A percentile compares a stretch with the other conserved stretches of the same genome.
phyloP scores from a whole-genome alignment of 2,888 invertebrate species.

The Mechanitis messenoides region DNA sequence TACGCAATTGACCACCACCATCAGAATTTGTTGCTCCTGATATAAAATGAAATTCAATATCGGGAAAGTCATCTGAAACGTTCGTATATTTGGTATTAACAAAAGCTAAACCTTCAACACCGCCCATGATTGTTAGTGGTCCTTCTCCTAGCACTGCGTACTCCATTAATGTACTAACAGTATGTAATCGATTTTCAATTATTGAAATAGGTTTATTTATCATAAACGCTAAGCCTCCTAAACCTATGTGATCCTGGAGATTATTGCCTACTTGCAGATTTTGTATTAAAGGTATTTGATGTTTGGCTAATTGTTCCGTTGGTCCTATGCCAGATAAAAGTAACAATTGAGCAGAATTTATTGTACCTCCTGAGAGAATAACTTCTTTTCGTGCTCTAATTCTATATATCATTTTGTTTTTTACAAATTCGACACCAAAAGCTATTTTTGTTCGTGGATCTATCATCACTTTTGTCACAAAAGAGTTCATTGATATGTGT shows the following conservation, averaged over 20 bases:
- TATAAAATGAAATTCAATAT: constrained; percentile 92
- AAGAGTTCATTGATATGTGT: constrained; percentile 88
- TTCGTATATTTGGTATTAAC: constrained; percentile 92
- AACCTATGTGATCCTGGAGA: constrained; percentile 91
- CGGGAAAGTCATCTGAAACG: constrained; percentile 87
- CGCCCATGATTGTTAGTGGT: constrained; percentile 90
- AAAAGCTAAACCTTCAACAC: constrained; percentile 92
- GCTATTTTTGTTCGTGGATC: constrained; percentile 85
- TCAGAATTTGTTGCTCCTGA: constrained; percentile 92
- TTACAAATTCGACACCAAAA: constrained; percentile 88
- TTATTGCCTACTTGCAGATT: constrained; percentile 90
- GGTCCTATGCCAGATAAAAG: constrained; percentile 95
- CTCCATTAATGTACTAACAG: constrained; percentile 85
- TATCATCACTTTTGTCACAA: constrained; percentile 85
- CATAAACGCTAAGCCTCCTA: constrained; percentile 90
- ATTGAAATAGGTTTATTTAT: constrained; percentile 87
- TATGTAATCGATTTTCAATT: constrained; percentile 86
- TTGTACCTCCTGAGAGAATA: constrained; percentile 91
- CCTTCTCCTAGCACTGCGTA: constrained; percentile 90
- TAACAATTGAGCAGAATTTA: constrained; percentile 94
- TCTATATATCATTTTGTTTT: constrained; percentile 83
- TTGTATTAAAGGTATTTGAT: constrained; percentile 86
- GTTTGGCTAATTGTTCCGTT: constrained; percentile 81
- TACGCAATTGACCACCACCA: constrained; percentile 87
- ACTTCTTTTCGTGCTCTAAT: constrained; percentile 90